Conservation (phyloP, 2,888 invertebrate genomes). For the Heliconius charithonia region DNA sequence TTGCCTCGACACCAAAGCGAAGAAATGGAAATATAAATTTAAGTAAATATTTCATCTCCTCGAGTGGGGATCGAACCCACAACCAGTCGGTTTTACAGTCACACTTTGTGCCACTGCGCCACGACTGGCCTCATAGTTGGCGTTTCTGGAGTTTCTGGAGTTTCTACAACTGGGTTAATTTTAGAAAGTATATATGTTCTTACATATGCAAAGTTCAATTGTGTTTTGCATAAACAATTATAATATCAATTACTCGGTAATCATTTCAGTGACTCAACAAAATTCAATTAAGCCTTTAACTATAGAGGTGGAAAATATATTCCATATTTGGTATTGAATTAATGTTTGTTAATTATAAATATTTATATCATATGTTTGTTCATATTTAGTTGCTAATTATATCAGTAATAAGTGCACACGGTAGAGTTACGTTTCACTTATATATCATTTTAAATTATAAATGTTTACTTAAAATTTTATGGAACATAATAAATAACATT, state of each 20-base stretch:
- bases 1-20: too few species aligned
- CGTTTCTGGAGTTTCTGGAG: too few species aligned
- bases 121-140: too few species aligned
- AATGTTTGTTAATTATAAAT: slow-evolving; percentile 50
- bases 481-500: neutral
- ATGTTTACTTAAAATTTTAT: neutral
- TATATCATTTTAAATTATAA: neutral
- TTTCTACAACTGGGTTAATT: slow-evolving; percentile 5
- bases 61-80: too few species aligned
- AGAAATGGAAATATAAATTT: too few species aligned
- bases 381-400: slow-evolving; percentile 24
- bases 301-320: slow-evolving; percentile 63
- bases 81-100: too few species aligned
- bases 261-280: slow-evolving; percentile 61
- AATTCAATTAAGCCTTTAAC: slow-evolving; percentile 67
- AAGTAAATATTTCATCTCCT: too few species aligned
- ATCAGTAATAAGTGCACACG: slow-evolving; percentile 1
- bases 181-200: slow-evolving; percentile 29
- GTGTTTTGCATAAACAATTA: slow-evolving; percentile 61
- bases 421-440: neutral
- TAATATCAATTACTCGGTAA: slow-evolving; percentile 62
- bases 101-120: too few species aligned
- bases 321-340: slow-evolving; percentile 61
- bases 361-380: slow-evolving; percentile 25
- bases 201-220: slow-evolving; percentile 40